phyloP scores from a whole-genome alignment of 2,888 invertebrate genomes.

The Sympetrum striolatum region DNA sequence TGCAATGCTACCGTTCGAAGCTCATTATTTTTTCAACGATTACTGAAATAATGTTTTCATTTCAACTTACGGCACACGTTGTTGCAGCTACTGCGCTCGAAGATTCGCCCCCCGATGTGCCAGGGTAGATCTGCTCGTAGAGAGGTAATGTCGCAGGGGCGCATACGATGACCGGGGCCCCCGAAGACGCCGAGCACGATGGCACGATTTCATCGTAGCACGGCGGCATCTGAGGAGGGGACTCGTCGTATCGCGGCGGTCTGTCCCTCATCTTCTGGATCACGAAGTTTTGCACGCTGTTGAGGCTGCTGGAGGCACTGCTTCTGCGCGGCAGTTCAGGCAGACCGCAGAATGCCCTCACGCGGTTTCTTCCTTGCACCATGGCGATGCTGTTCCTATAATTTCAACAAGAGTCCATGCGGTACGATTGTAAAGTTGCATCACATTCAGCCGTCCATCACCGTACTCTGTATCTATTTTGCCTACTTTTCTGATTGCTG shows the following conservation, averaged over 20 bases:
- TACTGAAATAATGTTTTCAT: not conserved
- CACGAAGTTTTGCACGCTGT: constrained; percentile 52
- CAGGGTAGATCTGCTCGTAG: not conserved
- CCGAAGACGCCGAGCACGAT: not conserved
- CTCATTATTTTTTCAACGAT: too few species aligned
- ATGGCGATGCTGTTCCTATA: not conserved
- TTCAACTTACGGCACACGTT: not conserved
- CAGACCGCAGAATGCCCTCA: not conserved
- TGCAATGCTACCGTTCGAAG: not conserved
- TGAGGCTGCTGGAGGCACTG: constrained; percentile 48
- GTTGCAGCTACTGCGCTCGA: not conserved
- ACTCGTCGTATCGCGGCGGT: constrained; percentile 56
- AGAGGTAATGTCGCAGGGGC: too few species aligned
- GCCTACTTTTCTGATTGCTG: too few species aligned
- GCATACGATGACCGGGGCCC: not conserved
- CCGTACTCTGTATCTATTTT: not conserved
- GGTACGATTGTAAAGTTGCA: not conserved
- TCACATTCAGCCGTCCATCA: not conserved
- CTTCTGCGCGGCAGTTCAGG: not conserved
- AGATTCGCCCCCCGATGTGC: not conserved
- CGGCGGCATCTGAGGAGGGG: constrained; percentile 53
- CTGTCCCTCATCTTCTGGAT: constrained; percentile 53
- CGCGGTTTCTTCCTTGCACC: not conserved
- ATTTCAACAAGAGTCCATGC: not conserved
- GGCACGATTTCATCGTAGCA: constrained; percentile 49